Evolutionary conservation across 1,140 invertebrate species (phyloP).

Genomic region (Steinernema feltiae): DNA sequence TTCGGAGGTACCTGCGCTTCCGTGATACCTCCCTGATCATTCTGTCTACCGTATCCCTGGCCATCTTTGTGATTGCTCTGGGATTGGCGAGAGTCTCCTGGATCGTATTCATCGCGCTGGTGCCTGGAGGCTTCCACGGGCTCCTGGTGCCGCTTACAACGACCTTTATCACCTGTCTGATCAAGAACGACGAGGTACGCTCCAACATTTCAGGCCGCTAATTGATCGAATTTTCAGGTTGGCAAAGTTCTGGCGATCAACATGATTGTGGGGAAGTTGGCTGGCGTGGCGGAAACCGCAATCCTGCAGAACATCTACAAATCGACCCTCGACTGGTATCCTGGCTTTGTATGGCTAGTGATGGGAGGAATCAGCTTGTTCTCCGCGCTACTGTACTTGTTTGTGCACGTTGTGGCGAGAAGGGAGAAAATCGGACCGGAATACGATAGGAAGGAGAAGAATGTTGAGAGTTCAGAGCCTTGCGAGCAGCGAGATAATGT

Average conservation of each 20-base stretch:
- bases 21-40: slow-evolving; percentile 41
- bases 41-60: slow-evolving; percentile 35
- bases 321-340: slow-evolving; percentile 41
- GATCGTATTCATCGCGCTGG: slow-evolving; percentile 38
- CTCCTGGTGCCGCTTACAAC: slow-evolving; percentile 39
- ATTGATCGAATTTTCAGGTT: slow-evolving; percentile 29
- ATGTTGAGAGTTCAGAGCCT: too few relatives aligned
- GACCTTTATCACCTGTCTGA: slow-evolving; percentile 41
- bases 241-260: slow-evolving; percentile 39
- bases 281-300: slow-evolving; percentile 35
- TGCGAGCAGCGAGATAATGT: too few relatives aligned
- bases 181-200: slow-evolving; percentile 33
- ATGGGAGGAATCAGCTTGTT: slow-evolving; percentile 28
- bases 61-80: slow-evolving; percentile 33
- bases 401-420: slow-evolving; percentile 33
- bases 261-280: slow-evolving; percentile 38
- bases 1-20: slow-evolving; percentile 34
- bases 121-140: slow-evolving; percentile 40
- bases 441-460: slow-evolving; percentile 3
- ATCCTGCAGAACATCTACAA: slow-evolving; percentile 42
- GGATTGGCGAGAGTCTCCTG: slow-evolving; percentile 38
- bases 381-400: slow-evolving; percentile 25
- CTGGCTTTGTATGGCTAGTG: slow-evolving; percentile 37
- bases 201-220: neutral
- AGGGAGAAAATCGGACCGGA: slow-evolving; percentile 29